Percentiles rank a stretch among this genome's conserved stretches.
phyloP scores from a whole-genome alignment of 1,140 invertebrate genomes.

The Zelostemma sp. region DNA sequence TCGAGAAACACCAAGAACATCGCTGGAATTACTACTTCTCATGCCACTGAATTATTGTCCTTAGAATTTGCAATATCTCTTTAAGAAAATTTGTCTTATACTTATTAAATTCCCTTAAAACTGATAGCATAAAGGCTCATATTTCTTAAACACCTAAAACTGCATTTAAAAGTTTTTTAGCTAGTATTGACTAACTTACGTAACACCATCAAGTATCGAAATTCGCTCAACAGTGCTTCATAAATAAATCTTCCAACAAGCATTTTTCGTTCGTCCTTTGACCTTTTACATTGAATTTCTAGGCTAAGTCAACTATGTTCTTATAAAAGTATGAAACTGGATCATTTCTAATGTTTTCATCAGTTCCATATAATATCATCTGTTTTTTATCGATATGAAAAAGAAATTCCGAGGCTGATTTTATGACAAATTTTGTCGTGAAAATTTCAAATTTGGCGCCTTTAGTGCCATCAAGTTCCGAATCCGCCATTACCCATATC shows the following conservation, averaged over 20 bases:
- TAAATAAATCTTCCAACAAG: constrained; percentile 22
- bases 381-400: too few relatives aligned
- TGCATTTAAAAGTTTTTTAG: constrained; percentile 20
- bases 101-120: constrained; percentile 6
- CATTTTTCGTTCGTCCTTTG: constrained; percentile 9
- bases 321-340: constrained; percentile 10
- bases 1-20: too few relatives aligned
- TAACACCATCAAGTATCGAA: constrained; percentile 38
- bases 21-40: too few relatives aligned
- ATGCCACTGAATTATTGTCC: constrained; percentile 46
- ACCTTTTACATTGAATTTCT: constrained; percentile 1
- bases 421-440: too few relatives aligned
- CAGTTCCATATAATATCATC: too few relatives aligned
- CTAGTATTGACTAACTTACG: constrained; percentile 49
- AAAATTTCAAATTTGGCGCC: too few relatives aligned
- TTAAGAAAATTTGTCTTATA: constrained; percentile 29
- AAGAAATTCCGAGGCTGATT: too few relatives aligned
- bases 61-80: constrained; percentile 36
- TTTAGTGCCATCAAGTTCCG: too few relatives aligned
- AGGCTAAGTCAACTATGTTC: constrained; percentile 8
- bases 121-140: constrained; percentile 11
- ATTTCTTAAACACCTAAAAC: constrained; percentile 31
- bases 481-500: too few relatives aligned
- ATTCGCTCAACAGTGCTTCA: constrained; percentile 35
- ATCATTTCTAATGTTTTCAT: neutral